These are phyloP conservation scores for Zapornia atra DNA, from an alignment of 2,113 vertebrate species.

Conservation along the genomic window DNA sequence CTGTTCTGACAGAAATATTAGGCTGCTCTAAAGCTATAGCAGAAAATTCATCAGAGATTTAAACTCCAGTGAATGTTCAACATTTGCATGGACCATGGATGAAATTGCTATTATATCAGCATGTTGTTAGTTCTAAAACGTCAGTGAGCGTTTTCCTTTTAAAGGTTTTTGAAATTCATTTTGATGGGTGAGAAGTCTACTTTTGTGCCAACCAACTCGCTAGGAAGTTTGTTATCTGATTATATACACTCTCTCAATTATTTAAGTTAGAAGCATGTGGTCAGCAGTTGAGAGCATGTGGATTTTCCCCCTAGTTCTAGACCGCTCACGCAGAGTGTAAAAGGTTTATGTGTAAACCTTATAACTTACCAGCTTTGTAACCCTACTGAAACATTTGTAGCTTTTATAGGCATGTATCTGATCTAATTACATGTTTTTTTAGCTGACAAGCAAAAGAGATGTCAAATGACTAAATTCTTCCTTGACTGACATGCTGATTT, in stretches of 20 bases:
- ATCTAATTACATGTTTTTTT: neutral
- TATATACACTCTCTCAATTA: neutral
- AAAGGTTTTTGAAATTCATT: too few species aligned
- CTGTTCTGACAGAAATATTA: constrained; percentile 51
- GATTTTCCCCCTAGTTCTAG: neutral
- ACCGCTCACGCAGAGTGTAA: neutral
- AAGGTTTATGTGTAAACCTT: neutral
- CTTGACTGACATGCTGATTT: constrained; percentile 15
- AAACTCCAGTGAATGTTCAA: constrained; percentile 30
- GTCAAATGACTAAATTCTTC: neutral
- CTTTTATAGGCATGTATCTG: neutral
- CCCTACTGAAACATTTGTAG: neutral
- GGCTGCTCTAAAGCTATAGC: neutral
- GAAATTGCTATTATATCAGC: neutral
- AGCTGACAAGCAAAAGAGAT: neutral
- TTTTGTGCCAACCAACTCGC: neutral
- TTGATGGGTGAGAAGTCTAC: neutral
- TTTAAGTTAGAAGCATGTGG: neutral
- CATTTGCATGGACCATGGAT: neutral
- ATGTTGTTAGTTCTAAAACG: neutral
- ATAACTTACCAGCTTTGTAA: neutral
- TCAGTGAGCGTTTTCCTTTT: neutral
- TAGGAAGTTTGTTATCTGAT: neutral
- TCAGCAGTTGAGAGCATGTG: neutral
- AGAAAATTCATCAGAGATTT: constrained; percentile 46